Evolutionary conservation across 2,797 vertebrate genomes (phyloP).

Genomic region (Ptychadena robeensis): DNA sequence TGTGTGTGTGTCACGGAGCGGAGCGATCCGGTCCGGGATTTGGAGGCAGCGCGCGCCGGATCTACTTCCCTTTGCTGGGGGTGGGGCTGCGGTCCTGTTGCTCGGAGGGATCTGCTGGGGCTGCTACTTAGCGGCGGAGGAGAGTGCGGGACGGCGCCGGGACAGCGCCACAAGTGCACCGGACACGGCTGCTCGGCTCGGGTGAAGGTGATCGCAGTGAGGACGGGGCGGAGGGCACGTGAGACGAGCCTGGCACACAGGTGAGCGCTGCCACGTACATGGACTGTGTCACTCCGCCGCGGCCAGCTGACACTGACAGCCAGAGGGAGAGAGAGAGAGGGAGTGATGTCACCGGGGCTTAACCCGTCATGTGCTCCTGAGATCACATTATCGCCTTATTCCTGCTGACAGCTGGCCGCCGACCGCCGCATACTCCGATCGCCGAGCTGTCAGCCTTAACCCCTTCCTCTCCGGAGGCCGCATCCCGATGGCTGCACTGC

Average conservation of each 20-base stretch:
- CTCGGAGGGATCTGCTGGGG: conserved; percentile 42
- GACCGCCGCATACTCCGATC: no score
- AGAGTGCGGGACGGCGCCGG: not conserved
- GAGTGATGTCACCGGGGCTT: conserved; percentile 27
- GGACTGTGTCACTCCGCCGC: conserved; percentile 53
- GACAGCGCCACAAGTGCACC: not conserved
- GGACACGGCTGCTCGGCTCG: not conserved
- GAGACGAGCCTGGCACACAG: not conserved
- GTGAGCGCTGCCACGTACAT: conserved; percentile 53
- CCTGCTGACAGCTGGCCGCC: no score
- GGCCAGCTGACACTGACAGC: conserved; percentile 61
- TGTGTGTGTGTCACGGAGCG: not conserved
- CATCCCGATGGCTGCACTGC: no score
- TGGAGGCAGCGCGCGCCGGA: conserved; percentile 36
- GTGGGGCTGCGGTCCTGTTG: conserved; percentile 25
- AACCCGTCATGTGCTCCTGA: conserved; percentile 27
- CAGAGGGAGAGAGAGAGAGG: conserved; percentile 1
- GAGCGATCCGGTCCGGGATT: conserved; percentile 26
- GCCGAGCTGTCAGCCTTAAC: no score
- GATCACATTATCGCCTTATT: no score
- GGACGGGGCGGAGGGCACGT: not conserved
- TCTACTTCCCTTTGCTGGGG: conserved; percentile 47
- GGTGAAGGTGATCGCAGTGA: not conserved
- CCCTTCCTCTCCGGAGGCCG: no score
- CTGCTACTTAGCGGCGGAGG: not conserved